Evolutionary conservation across 2,888 invertebrate genomes (phyloP), one percentile per base, ranked within the genome.

Genomic region (Folsomia manolachei): DNA sequence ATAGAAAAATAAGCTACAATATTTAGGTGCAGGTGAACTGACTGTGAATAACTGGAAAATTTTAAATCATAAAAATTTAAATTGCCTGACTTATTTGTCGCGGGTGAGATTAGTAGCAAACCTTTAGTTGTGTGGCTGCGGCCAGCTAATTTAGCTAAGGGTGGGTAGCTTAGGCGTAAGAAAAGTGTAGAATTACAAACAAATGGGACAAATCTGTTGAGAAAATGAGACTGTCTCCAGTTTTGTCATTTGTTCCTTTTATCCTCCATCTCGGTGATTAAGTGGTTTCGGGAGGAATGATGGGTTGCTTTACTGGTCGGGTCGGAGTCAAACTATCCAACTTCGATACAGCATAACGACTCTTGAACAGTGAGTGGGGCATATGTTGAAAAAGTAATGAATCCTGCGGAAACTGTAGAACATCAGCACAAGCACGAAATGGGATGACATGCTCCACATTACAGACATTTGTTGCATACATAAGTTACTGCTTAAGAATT

Each of bases 131-230:
- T n/a, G n/a, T n/a, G n/a, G n/a, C n/a, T n/a, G n/a, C n/a, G n/a
- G n/a, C n/a, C n/a, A n/a, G n/a, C n/a, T n/a, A n/a, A n/a, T n/a
- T n/a, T n/a, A n/a, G n/a, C n/a, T n/a, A n/a, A n/a, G n/a, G n/a
- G n/a, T n/a, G n/a, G n/a, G n/a, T n/a, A n/a, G n/a, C n/a, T n/a
- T n/a, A n/a, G n/a, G n/a, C n/a, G n/a, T n/a, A 23, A 18, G 39
- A 27, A 65, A 27, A 24, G 69, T 70, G 70, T 64, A 63, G 63
- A 27, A 52, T 70, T 70, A 18, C 63, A 61, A 68, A 73, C 73
- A 73, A 73, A 73, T 73, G 73, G 67, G 73, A 71, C 73, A 71
- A 73, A 73, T 73, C 71, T 63, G 69, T 69, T 63, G 64, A 72
- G 69, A 69, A 69, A 72, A 72, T 69, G 72, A 72, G 72, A 63